Percentiles rank a stretch among this genome's conserved stretches.
Evolutionary conservation across 2,113 vertebrate species (phyloP).

Genomic region (Larimichthys crocea): DNA sequence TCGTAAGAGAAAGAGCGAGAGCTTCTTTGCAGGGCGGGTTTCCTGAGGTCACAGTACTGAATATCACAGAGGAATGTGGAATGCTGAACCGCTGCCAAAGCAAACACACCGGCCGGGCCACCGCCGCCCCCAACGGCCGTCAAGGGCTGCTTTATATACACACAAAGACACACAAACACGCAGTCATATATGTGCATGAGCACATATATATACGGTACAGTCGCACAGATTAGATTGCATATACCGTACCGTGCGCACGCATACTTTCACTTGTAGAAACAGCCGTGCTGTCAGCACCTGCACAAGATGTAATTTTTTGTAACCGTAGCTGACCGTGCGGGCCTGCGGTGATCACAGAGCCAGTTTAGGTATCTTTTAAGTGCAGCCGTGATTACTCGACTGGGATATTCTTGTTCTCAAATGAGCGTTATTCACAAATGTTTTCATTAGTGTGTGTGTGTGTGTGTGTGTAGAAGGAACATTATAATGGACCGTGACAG

Average conservation of each 20-base stretch:
- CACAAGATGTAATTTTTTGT: constrained; percentile 47
- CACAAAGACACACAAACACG: constrained; percentile 61
- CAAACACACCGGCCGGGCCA: constrained; percentile 78
- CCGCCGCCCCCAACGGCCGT: constrained; percentile 78
- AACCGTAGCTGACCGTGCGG: constrained; percentile 37
- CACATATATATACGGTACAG: constrained; percentile 32
- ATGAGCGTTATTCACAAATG: constrained; percentile 39
- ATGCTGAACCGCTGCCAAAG: constrained; percentile 82
- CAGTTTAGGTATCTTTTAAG: constrained; percentile 36
- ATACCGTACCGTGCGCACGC: not conserved
- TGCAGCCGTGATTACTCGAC: constrained; percentile 41
- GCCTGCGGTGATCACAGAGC: constrained; percentile 35
- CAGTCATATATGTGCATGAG: constrained; percentile 56
- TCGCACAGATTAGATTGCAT: constrained; percentile 16
- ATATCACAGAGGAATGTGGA: constrained; percentile 84
- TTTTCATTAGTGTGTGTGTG: constrained; percentile 48
- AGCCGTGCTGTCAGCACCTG: constrained; percentile 61
- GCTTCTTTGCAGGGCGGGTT: constrained; percentile 75
- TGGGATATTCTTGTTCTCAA: constrained; percentile 44
- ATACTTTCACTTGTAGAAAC: constrained; percentile 52
- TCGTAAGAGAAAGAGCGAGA: constrained; percentile 45
- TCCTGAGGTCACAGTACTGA: constrained; percentile 84
- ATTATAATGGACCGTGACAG: constrained; percentile 68
- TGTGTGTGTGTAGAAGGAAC: constrained; percentile 44
- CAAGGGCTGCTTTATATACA: constrained; percentile 77